Evolutionary conservation across 2,888 invertebrate species (phyloP).

Genomic region (Nomada ferruginata): DNA sequence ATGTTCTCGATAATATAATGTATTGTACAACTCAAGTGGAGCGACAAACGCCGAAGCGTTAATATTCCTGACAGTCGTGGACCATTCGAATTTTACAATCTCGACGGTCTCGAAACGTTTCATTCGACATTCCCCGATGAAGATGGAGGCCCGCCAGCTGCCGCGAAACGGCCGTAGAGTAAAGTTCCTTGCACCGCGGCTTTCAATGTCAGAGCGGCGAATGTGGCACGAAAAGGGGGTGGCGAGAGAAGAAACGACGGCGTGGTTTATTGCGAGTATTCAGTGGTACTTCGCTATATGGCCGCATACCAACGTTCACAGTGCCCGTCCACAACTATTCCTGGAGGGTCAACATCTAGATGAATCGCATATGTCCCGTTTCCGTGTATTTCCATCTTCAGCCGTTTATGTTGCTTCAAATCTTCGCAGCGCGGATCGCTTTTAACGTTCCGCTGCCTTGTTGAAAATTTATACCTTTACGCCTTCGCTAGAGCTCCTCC

Average conservation of each 20-base stretch:
- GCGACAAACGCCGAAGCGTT: not conserved
- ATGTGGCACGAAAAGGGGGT: constrained; percentile 18
- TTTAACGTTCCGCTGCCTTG: constrained; percentile 10
- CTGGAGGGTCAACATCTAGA: constrained; percentile 55
- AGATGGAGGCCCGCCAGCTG: constrained; percentile 37
- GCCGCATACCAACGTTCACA: constrained; percentile 44
- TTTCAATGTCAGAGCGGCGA: constrained; percentile 46
- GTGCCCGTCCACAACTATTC: constrained; percentile 49
- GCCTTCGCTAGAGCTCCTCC: not conserved
- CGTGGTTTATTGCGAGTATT: constrained; percentile 36
- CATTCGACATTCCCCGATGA: constrained; percentile 6
- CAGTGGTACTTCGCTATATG: constrained; percentile 45
- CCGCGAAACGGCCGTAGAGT: not conserved
- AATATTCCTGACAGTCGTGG: not conserved
- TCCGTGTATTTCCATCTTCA: constrained; percentile 49
- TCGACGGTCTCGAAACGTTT: constrained; percentile 1
- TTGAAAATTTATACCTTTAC: constrained; percentile 18
- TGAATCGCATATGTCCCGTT: constrained; percentile 40
- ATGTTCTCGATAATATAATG: no score
- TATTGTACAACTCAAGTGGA: no score
- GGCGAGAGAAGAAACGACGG: constrained; percentile 2
- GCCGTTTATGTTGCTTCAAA: constrained; percentile 32
- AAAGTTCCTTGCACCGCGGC: constrained; percentile 36
- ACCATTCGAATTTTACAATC: not conserved
- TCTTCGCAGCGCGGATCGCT: constrained; percentile 10